Evolutionary conservation across 2,113 vertebrate genomes (phyloP), one percentile per base, ranked within the genome.

Genomic region (Acrocephalus arundinaceus): DNA sequence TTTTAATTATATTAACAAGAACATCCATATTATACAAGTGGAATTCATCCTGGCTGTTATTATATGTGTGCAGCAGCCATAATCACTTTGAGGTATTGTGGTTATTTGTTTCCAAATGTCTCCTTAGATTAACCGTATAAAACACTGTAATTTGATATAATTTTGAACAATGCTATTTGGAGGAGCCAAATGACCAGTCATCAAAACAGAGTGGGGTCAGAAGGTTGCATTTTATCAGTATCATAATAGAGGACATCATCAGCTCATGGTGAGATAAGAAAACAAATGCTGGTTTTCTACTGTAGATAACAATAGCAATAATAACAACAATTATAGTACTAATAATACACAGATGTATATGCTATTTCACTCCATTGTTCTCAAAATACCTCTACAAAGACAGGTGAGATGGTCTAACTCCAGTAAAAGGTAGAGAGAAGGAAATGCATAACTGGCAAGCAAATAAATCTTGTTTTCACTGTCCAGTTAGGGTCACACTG

Each of bases 401-500:
- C 6, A 27, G 10, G 11, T 61, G 46, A 72, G 19, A 23, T 48
- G 5, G 33, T 95, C 71, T 66, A 78, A 57, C 27, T 77, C 25
- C 23, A 39, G 7, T 22, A 35, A 55, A 81, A 77, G 14, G 11
- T 10, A 75, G 27, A 46, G 21, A 41, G 43, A 89, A 85, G n/a
- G 27, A 85, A 74, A 51, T 59, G 9, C 4, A 19, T 72, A 51
- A 46, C 1, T 55, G 13, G 33, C 35, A 82, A 33, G 3, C 0
- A 10, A 45, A 11, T 51, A 35, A 35, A 82, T 9, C 16, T 43
- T 18, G 9, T 68, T 63, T 57, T 82, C 21, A 22, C 22, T 52
- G 6, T 7, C 15, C 54, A 25, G 15, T 46, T 54, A 57, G 19
- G 11, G 22, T 43, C n/a, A 68, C 15, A 20, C 3, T 0, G 0